Conservation (phyloP, 1,140 invertebrate species). For the Pinna nobilis region DNA sequence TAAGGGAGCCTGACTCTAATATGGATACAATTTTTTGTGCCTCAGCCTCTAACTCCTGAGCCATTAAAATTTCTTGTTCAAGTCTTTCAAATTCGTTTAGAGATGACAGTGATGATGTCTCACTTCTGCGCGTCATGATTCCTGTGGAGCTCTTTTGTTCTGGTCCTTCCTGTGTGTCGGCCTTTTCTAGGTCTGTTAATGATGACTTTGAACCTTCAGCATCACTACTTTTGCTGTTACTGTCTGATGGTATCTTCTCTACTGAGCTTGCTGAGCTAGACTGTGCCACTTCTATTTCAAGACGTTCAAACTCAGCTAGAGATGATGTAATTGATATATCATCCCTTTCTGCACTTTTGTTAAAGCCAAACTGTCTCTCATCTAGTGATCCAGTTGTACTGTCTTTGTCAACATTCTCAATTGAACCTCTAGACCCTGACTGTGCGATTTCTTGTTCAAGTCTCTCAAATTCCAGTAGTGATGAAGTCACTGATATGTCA, state of each 20-base stretch:
- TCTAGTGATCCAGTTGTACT: slow-evolving; percentile 54
- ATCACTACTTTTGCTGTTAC: slow-evolving; percentile 62
- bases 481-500: slow-evolving; percentile 75
- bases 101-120: slow-evolving; percentile 74
- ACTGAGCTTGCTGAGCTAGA: slow-evolving; percentile 71
- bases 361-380: slow-evolving; percentile 54
- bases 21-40: slow-evolving; percentile 79
- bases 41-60: slow-evolving; percentile 69
- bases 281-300: slow-evolving; percentile 90
- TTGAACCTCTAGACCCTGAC: slow-evolving; percentile 63
- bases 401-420: slow-evolving; percentile 60
- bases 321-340: slow-evolving; percentile 94
- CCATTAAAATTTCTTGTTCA: slow-evolving; percentile 64
- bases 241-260: slow-evolving; percentile 60
- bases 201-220: slow-evolving; percentile 77
- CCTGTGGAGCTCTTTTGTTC: slow-evolving; percentile 61
- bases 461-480: slow-evolving; percentile 75
- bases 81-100: slow-evolving; percentile 72
- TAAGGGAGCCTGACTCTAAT: slow-evolving; percentile 86
- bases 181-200: slow-evolving; percentile 68
- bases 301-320: slow-evolving; percentile 93
- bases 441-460: slow-evolving; percentile 72
- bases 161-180: slow-evolving; percentile 58
- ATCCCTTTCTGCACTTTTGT: slow-evolving; percentile 86
- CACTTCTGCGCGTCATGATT: slow-evolving; percentile 61